Evolutionary conservation across 2,797 vertebrate species (phyloP), one percentile per base, ranked within the genome.

Genomic region (Eospalax fontanierii): DNA sequence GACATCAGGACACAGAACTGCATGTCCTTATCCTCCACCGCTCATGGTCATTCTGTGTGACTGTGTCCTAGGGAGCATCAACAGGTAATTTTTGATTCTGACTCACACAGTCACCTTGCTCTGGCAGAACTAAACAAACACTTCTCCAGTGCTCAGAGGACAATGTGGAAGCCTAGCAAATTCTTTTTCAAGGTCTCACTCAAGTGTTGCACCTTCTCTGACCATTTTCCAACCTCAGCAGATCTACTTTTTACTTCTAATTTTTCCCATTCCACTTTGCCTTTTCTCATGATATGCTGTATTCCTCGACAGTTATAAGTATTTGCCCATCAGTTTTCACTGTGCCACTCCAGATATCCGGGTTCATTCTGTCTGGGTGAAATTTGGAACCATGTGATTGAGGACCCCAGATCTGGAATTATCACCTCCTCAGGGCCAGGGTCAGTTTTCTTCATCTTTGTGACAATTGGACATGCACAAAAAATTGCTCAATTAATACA

Each of bases 121-220:
- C 28, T 14, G 0, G 4, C 46, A 40, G 33, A 63, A 54, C 10
- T 33, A 70, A 90, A 59, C 10, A 61, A 50, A 80, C n/a, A 10
- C 9, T 71, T 82, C 57, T 46, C 33, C 28, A 26, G 50, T 5
- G 26, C 76, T 71, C 65, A 33, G 2, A 16, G 54, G 19, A 33
- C 26, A 26, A 6, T 3, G 3, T 21, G 35, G 50, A 68, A 22
- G 76, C 61, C 35, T 22, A 76, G 59, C 6, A 38, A 46, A 88
- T 86, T 90, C 66, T 84, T 92, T 87, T 89, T 78, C 50, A 74
- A 74, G 40, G 24, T 80, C 86, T 91, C 59, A 5, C 68, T 61
- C 4, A 38, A 86, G 59, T 6, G n/a, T 57, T 0, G 4, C 28
- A 24, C 35, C n/a, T 21, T 76, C 28, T 78, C 1, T 26, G 80